Conservation (phyloP, 2,113 vertebrate species). For the Corythornis madagascariensis region DNA sequence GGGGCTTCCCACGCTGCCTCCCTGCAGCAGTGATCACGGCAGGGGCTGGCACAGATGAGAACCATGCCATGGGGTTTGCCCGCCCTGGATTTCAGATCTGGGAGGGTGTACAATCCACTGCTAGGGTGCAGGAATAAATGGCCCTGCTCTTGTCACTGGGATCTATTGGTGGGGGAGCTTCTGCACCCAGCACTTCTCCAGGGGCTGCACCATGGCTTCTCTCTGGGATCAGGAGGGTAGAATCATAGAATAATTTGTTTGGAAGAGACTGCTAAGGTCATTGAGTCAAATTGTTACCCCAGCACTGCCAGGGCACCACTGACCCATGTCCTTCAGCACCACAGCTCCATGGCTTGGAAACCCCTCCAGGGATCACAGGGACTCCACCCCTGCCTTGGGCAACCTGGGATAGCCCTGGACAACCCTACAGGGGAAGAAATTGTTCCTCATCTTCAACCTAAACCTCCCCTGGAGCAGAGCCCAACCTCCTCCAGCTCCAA, state of each 20-base stretch:
- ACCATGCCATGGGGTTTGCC: neutral
- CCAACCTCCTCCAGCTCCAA: neutral
- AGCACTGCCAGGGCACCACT: neutral
- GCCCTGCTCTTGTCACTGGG: fast-evolving
- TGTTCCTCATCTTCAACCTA: neutral
- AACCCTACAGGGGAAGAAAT: neutral
- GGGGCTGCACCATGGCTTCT: fast-evolving
- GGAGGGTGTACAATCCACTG: neutral
- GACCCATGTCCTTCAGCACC: neutral
- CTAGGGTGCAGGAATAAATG: neutral
- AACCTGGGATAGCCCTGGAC: neutral
- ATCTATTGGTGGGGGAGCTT: neutral
- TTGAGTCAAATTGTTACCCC: neutral
- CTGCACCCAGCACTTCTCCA: neutral
- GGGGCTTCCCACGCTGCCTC: neutral
- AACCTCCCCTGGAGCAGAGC: neutral
- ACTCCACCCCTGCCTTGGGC: neutral
- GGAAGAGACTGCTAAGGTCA: neutral
- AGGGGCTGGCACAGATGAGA: neutral
- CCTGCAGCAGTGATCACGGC: fast-evolving
- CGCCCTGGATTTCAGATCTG: neutral
- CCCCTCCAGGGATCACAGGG: neutral
- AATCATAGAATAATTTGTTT: neutral
- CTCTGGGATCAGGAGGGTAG: fast-evolving
- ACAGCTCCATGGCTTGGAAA: neutral